Evolutionary conservation across 2,113 vertebrate species (phyloP), one percentile per base, ranked within the genome.

Genomic region (Procavia capensis): DNA sequence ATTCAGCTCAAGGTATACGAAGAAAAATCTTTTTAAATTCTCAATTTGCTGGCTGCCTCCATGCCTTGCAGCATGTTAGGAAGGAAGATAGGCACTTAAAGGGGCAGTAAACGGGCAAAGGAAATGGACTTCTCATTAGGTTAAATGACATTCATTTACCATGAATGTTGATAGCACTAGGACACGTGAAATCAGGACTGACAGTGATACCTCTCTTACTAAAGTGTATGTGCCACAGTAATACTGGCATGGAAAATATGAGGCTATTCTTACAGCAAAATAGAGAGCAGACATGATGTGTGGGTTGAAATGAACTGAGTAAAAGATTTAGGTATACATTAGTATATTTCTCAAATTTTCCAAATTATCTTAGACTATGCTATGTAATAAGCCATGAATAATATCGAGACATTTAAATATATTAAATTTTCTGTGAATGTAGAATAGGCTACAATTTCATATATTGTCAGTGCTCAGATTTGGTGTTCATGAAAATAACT

Each of bases 81-180:
- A 66, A 90, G 78, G 41, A 85, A 94, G 84, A 84, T 24, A 70
- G 59, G 0, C 31, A 74, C 3, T 64, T 59, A 87, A 45, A 82
- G 6, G 61, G 36, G 54, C 59, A 88, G 74, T 78, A 87, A 94
- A 80, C 34, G 61, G 25, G 72, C 25, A 83, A 57, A 83, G 66
- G 27, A 91, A 93, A 90, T 78, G 45, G 31, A 74, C 19, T 88
- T 95, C 80, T 94, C 82, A 61, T 94, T 95, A 87, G 81, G 47
- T 43, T 88, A 82, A 95, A 81, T n/a, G 57, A 5, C 27, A 61
- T 68, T 81, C 39, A 22, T 79, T 90, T 94, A 91, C 11, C 64
- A 29, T 68, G 63, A 75, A 29, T 66, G 9, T 66, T 84, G 54
- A 83, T 87, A 25, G 36, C 22, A 27, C 22, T 25, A 31, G 36